Percentiles rank a stretch among this genome's conserved stretches.
Conservation (phyloP, 2,113 vertebrate species). For the Urocolius indicus region DNA sequence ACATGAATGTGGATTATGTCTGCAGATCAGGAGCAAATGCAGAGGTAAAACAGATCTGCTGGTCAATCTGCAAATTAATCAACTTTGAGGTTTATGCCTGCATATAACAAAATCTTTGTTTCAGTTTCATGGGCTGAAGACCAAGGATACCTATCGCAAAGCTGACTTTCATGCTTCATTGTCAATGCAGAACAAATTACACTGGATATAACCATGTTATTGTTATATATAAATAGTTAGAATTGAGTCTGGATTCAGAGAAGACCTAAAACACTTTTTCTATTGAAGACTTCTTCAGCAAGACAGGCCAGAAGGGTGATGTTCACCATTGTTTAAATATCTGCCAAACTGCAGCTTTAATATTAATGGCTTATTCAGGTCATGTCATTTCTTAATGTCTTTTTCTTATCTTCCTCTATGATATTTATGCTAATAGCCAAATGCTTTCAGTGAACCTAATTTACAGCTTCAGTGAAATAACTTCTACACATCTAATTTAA, state of each 20-base stretch:
- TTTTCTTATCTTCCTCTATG: slow-evolving; percentile 34
- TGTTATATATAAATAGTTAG: background rate
- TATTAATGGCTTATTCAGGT: slow-evolving; percentile 47
- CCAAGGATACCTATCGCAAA: background rate
- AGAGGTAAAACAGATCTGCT: background rate
- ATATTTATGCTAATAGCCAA: slow-evolving; percentile 65
- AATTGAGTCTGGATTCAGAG: background rate
- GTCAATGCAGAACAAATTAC: background rate
- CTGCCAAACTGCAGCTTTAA: slow-evolving; percentile 41
- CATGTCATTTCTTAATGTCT: background rate
- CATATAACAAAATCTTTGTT: background rate
- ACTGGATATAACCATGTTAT: background rate
- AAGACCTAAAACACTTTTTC: background rate
- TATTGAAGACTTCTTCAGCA: background rate
- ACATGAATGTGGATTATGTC: background rate
- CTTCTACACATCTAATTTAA: slow-evolving; percentile 53
- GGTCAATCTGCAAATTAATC: background rate
- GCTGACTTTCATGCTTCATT: background rate
- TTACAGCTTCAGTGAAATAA: slow-evolving; percentile 59
- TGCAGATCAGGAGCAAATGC: background rate
- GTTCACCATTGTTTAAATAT: slow-evolving; percentile 51
- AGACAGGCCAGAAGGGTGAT: slow-evolving; percentile 49
- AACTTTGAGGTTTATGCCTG: background rate
- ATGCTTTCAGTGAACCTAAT: slow-evolving; percentile 59
- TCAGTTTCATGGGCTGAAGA: background rate